Base-by-base conservation (phyloP, 2,888 invertebrate genomes). In the Ferrisia virgata region DNA sequence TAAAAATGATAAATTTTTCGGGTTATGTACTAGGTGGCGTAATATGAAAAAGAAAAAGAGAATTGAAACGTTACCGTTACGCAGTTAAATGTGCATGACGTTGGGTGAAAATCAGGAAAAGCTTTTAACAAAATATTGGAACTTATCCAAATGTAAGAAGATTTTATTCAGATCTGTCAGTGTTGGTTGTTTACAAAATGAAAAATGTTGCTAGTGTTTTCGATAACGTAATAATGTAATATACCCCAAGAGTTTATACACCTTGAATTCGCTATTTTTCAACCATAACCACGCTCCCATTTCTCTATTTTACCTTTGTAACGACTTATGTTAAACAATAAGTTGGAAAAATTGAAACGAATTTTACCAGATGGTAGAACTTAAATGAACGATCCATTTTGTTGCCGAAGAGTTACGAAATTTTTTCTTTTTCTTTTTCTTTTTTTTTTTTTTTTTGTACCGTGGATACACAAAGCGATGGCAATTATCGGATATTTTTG, bases 161-260 rank as follows among this genome's bases (percentile, higher is more conserved):
- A 72, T 72, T 72, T 72, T 72, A 72, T 72, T 72, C 72, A 72
- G 72, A 72, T 72, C 72, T 72, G 72, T 72, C 72, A 72, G 72
- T 36, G 72, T 36, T 72, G 33, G 72, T 72, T 31, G 72, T 72
- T 72, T 36, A 33, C 72, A 33, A 72, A 72, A 72, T 72, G 72
- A 72, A 72, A 72, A 72, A 72, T 72, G 72, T 72, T 36, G 72
- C 36, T 22, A 22, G 33, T 72, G 72, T 72, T 72, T 72, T 72
- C 72, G 72, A 72, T 72, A 72, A 72, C 28, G 72, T 72, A 72
- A 72, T 72, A 72, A 33, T 33, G 33, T 72, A 72, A 72, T 72
- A 72, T 72, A 72, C 72, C 72, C 33, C 6, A 8, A 33, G 72
- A 33, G 33, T 72, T 72, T 72, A 72, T 72, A 72, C 33, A 72